phyloP scores from a whole-genome alignment of 2,888 invertebrate species.

The Sepiola atlantica region DNA sequence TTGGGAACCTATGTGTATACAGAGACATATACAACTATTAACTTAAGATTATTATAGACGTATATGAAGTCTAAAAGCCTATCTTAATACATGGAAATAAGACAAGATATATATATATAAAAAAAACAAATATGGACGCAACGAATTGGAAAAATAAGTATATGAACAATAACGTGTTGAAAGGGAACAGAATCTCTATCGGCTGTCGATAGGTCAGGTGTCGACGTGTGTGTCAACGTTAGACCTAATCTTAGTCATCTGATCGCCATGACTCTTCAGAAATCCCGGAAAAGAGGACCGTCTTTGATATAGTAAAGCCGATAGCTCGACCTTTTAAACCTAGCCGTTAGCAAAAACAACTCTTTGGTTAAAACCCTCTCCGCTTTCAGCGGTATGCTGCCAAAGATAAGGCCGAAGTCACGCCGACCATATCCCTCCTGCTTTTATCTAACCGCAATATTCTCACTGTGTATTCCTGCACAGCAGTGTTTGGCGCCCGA shows the following conservation, averaged over 20 bases:
- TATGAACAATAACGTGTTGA: not conserved
- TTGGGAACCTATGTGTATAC: no score
- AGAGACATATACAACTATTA: no score
- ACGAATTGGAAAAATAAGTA: no score
- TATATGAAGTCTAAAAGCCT: no score
- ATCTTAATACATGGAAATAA: no score
- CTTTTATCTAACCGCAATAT: not conserved
- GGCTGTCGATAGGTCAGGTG: not conserved
- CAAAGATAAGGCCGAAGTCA: not conserved
- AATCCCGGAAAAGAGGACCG: not conserved
- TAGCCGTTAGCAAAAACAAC: not conserved
- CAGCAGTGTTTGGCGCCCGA: not conserved
- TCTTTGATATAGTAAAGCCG: not conserved
- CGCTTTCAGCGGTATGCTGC: not conserved
- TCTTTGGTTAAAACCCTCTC: not conserved
- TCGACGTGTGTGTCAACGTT: not conserved
- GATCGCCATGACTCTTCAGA: not conserved
- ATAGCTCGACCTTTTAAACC: not conserved
- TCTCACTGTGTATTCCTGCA: not conserved
- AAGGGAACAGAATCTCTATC: not conserved
- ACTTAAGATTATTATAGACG: no score
- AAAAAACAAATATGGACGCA: no score
- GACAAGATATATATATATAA: no score
- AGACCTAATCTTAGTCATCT: not conserved
- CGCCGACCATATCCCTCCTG: not conserved